Conservation (phyloP, 2,113 vertebrate genomes). For the Microcebus ravelobensis region DNA sequence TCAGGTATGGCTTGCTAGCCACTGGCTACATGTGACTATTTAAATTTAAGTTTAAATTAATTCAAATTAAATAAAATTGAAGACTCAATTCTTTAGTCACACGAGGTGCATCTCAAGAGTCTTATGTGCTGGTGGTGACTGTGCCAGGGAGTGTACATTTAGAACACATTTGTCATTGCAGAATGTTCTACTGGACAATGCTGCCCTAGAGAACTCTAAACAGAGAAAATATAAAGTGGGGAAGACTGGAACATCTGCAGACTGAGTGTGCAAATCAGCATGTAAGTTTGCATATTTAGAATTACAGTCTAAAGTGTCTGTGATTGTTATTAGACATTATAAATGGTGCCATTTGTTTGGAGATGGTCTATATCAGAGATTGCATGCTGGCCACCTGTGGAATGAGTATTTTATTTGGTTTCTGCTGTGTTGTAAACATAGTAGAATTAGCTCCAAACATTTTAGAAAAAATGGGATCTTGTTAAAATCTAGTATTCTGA, state of each 20-base stretch:
- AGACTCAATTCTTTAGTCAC: not conserved
- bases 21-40: not conserved
- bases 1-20: not conserved
- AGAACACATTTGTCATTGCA: rapidly evolving
- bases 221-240: not conserved
- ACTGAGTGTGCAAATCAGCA: not conserved
- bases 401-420: not conserved
- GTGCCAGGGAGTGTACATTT: rapidly evolving
- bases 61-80: not conserved
- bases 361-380: not conserved
- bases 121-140: not conserved
- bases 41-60: not conserved
- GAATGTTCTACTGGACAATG: not conserved
- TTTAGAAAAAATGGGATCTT: not conserved
- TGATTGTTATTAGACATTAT: no score
- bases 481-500: not conserved
- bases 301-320: rapidly evolving
- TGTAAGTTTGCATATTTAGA: not conserved
- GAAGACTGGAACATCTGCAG: not conserved
- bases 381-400: not conserved
- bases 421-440: not conserved
- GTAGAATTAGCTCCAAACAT: not conserved
- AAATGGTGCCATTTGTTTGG: not conserved
- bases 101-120: not conserved
- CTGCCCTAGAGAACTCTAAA: no score